A percentile compares a stretch with the other conserved stretches of the same genome.
Evolutionary conservation across 1,140 invertebrate genomes (phyloP).

Genomic region (Whitmania pigra): DNA sequence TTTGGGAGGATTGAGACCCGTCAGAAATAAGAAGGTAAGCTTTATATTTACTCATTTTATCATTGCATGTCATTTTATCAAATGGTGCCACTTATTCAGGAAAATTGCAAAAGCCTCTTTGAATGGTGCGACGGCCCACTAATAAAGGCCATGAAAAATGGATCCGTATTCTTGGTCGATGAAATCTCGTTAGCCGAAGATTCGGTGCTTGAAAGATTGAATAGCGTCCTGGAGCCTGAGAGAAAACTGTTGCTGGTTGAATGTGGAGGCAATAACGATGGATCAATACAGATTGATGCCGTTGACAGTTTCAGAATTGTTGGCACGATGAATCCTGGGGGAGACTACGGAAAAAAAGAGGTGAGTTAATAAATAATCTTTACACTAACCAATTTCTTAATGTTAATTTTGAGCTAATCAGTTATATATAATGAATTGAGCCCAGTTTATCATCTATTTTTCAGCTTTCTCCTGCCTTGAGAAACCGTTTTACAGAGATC

Average conservation of each 20-base stretch:
- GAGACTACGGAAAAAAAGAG: conserved; percentile 99
- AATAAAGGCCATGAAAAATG: conserved; percentile 74
- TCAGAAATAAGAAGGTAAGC: conserved; percentile 48
- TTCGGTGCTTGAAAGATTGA: conserved; percentile 90
- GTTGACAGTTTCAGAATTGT: conserved; percentile 72
- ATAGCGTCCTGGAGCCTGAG: conserved; percentile 89
- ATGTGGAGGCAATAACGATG: conserved; percentile 45
- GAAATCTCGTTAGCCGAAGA: conserved; percentile 99
- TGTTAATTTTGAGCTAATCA: no score
- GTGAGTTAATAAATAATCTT: conserved; percentile 29
- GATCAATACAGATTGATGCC: conserved; percentile 48
- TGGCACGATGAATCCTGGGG: conserved; percentile 98
- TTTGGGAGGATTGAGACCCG: conserved; percentile 81
- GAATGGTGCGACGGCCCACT: conserved; percentile 98
- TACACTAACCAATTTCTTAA: no score
- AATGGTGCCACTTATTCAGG: background rate
- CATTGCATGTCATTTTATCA: no score
- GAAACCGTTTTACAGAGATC: conserved; percentile 96
- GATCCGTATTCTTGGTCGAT: conserved; percentile 81
- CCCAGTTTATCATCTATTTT: background rate
- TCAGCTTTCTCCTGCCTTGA: conserved; percentile 81
- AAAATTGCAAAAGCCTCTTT: conserved; percentile 51
- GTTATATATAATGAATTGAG: no score
- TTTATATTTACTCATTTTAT: no score
- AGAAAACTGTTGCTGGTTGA: conserved; percentile 77